Evolutionary conservation across 2,888 invertebrate genomes (phyloP).

Genomic region (Calliopum simillimum): DNA sequence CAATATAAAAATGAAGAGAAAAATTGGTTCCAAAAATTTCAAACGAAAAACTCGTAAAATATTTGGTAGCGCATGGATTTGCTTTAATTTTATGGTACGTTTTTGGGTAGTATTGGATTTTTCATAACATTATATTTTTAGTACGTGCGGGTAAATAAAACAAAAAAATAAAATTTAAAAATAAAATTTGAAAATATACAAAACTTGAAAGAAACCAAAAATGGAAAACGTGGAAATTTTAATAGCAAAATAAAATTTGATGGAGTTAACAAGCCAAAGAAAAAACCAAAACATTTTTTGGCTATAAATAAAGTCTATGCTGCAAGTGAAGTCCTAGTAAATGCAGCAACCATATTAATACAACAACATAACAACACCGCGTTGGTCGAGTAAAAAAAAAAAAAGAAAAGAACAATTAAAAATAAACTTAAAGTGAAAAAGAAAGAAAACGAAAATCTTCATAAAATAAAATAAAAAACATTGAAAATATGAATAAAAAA

Average conservation of each 20-base stretch:
- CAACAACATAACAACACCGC: slow-evolving; percentile 44
- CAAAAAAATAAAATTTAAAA: not conserved
- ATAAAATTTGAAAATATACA: not conserved
- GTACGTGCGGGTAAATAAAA: slow-evolving; percentile 3
- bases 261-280: slow-evolving; percentile 5
- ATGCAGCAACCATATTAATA: not conserved
- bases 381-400: slow-evolving; percentile 52
- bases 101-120: slow-evolving; percentile 5
- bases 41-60: slow-evolving; percentile 31
- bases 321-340: slow-evolving; percentile 29
- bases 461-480: slow-evolving; percentile 21
- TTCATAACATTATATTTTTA: slow-evolving; percentile 11
- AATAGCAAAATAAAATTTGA: not conserved
- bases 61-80: slow-evolving; percentile 14
- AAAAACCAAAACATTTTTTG: slow-evolving; percentile 22
- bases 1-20: not conserved
- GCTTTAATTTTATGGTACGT: not conserved
- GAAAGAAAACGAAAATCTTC: slow-evolving; percentile 8
- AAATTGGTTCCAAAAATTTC: slow-evolving; percentile 16
- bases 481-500: slow-evolving; percentile 13
- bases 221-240: not conserved
- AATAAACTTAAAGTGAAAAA: slow-evolving; percentile 17
- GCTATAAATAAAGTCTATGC: slow-evolving; percentile 34
- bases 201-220: slow-evolving; percentile 1
- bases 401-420: slow-evolving; percentile 45